A percentile compares a stretch with the other conserved stretches of the same genome.
These are phyloP conservation scores for Drosophila arawakana DNA, from an alignment of 1,140 invertebrate genomes.

Conservation along the genomic window DNA sequence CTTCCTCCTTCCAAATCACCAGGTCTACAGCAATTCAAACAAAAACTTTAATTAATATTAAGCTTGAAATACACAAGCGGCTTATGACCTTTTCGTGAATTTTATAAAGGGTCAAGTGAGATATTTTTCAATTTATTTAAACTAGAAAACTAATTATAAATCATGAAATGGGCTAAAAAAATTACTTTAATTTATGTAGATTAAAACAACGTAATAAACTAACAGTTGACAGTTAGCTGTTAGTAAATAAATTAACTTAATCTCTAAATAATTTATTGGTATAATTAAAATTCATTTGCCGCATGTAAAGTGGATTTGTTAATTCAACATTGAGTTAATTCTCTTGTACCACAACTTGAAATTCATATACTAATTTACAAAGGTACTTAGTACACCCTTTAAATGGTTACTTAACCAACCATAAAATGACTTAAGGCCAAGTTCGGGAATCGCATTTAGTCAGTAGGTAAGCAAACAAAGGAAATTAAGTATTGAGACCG, in stretches of 20 bases:
- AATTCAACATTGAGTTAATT: conserved; percentile 1
- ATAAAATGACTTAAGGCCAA: conserved; percentile 35
- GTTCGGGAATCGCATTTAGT: conserved; percentile 1
- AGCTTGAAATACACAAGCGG: conserved; percentile 43
- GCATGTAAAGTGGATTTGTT: conserved; percentile 1
- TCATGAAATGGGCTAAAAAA: conserved; percentile 36
- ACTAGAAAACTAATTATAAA: conserved; percentile 68
- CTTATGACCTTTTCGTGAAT: conserved; percentile 40
- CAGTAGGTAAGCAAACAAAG: conserved; percentile 21
- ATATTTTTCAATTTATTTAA: neutral
- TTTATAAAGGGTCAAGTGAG: neutral
- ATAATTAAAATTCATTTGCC: neutral
- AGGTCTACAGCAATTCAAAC: conserved; percentile 54
- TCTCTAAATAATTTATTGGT: conserved; percentile 1
- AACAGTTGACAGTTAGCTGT: neutral
- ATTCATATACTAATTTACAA: conserved; percentile 2
- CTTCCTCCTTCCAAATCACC: neutral
- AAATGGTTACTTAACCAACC: conserved; percentile 4
- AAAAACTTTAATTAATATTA: conserved; percentile 78
- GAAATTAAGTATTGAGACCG: conserved; percentile 32
- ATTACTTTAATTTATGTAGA: neutral
- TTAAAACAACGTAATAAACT: conserved; percentile 15
- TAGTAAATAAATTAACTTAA: neutral
- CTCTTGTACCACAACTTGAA: neutral
- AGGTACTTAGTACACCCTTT: conserved; percentile 11